Base-by-base conservation (phyloP, 2,888 invertebrate species). In the Pilophorus perplexus region DNA sequence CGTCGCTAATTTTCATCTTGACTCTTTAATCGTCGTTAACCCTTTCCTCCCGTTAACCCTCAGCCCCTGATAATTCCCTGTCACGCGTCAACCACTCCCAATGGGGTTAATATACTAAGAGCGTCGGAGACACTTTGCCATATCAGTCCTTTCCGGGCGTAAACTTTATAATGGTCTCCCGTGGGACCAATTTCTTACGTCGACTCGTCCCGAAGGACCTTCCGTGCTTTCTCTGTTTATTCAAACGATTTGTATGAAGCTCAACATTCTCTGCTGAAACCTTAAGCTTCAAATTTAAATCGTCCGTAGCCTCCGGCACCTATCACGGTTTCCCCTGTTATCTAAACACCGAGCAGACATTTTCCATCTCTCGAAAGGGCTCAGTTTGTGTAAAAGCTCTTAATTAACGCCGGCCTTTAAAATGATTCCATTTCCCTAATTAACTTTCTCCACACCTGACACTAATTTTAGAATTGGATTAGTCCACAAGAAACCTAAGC, bases 151-250 rank as follows among this genome's bases (percentile, higher is more conserved):
- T 38, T 38, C 16, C 62, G 44, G 44, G 62, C 62, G 62, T 62
- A 62, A 62, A 62, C 62, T 62, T 62, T 48, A 62, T 62, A 62
- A 62, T 62, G 48, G 46, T 62, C 48, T 62, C 62, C 62, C 62
- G 6, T 4, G 20, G 48, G 62, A 46, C 62, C 62, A 62, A 62
- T 62, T 62, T 62, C 62, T 62, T 62, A 62, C 27, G 55, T 54
- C 18, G 44, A 12, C 60, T 44, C 60, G 40, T 3, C 40, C 40
- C 25, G 42, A 16, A 28, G 60, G 14, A 22, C 23, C 28, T 46
- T 28, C 44, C 22, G 62, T 6, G 28, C 44, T 62, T 22, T 37
- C 62, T 44, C 62, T 62, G 48, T 62, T 62, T 62, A 62, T 44
- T 62, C 46, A 44, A 62, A 62, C 62, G 62, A 62, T 62, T 62